phyloP scores from a whole-genome alignment of 2,797 vertebrate genomes.

The Gymnocypris eckloni region DNA sequence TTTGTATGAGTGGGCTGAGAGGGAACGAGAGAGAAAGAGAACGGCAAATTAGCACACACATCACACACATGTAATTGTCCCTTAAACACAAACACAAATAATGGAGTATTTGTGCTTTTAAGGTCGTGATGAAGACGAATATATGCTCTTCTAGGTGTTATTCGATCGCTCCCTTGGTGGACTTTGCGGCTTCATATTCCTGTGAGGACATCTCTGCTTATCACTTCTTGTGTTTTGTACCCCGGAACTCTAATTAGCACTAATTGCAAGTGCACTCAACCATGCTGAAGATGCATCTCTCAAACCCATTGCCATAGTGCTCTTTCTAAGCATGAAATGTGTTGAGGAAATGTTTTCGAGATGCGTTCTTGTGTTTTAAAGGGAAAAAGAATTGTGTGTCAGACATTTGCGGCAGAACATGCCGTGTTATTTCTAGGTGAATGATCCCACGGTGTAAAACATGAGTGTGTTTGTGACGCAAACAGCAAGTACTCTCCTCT shows the following conservation, averaged over 20 bases:
- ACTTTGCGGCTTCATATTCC: constrained; percentile 22
- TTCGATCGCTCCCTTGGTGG: constrained; percentile 1
- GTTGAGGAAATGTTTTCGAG: constrained; percentile 28
- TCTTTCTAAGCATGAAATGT: background rate
- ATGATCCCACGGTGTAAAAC: background rate
- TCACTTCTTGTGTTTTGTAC: constrained; percentile 35
- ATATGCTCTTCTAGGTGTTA: background rate
- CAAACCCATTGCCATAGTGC: constrained; percentile 7
- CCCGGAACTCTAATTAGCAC: constrained; percentile 47
- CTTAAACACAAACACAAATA: constrained; percentile 25
- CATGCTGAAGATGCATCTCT: constrained; percentile 44
- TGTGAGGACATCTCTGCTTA: constrained; percentile 42
- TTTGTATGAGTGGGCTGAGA: constrained; percentile 4
- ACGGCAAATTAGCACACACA: constrained; percentile 31
- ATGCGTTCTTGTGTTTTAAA: background rate
- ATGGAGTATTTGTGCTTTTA: constrained; percentile 4
- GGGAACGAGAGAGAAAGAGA: background rate
- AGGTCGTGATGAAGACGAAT: background rate
- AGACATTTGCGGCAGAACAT: background rate
- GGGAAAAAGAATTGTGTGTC: background rate
- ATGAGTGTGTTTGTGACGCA: background rate
- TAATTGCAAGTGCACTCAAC: constrained; percentile 54
- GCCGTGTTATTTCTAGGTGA: constrained; percentile 38
- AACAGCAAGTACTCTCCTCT: background rate
- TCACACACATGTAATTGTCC: background rate